Evolutionary conservation across 2,888 invertebrate genomes (phyloP), one percentile per base, ranked within the genome.

Genomic region (Liopterus haemorrhoidalis): DNA sequence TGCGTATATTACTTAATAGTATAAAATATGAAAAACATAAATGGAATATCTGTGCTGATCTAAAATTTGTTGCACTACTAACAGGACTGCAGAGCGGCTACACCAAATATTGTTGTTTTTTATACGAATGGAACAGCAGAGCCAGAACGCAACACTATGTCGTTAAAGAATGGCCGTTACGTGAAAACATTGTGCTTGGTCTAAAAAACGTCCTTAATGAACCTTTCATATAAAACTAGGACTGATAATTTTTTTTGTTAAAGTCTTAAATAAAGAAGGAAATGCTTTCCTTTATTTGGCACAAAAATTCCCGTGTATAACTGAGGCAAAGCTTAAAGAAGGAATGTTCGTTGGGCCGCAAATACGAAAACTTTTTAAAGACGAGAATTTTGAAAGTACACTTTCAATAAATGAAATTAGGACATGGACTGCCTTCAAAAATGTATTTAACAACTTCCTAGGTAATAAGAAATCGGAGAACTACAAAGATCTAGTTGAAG

Each of bases 381-480:
- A 49, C 25, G 15, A 19, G 9, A 35, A n/a, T 19, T 53, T 52
- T 20, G 40, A 47, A 37, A 36, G 19, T 24, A 39, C 27, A 32
- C 43, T 49, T 37, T 39, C 28, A 18, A 31, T n/a, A 18, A 12
- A 35, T 16, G 45, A 51, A 49, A 49, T 45, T 36, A 6, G 11
- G 18, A 49, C 50, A 12, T 49, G 46, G 41, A 21, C 36, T n/a
- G 18, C 19, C 11, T 40, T 48, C 6, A 41, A 35, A 18, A 30
- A 30, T 11, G 38, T 51, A 2, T 25, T 38, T 27, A 24, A n/a
- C 16, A 43, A 32, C 31, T 50, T 53, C 35, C 30, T 50, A 4
- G 51, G 49, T 14, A 54, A 54, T 37, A 15, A 44, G 12, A 53
- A 41, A 38, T 19, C 18, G 24, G 35, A 49, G 27, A 48, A 46